These are phyloP conservation scores for Brachionichthys hirsutus DNA, from an alignment of 2,113 vertebrate genomes.

Conservation along the genomic window DNA sequence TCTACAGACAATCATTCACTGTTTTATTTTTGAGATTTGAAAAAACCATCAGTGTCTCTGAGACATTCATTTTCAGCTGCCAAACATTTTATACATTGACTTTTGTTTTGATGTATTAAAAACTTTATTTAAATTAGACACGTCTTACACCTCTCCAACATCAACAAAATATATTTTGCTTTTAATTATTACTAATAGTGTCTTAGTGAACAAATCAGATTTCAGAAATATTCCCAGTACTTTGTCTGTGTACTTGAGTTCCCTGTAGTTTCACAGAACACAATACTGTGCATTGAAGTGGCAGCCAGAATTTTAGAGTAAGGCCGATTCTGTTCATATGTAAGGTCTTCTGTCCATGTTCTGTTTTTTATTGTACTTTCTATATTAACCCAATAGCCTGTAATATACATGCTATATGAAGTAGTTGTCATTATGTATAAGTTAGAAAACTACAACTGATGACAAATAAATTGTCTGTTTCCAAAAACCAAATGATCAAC, in stretches of 20 bases:
- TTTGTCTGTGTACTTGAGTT: slow-evolving; percentile 11
- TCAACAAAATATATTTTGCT: slow-evolving; percentile 10
- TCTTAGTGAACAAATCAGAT: slow-evolving; percentile 15
- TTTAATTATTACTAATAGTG: slow-evolving; percentile 13
- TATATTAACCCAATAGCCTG: slow-evolving; percentile 68
- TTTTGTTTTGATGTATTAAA: not conserved
- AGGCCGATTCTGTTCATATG: slow-evolving; percentile 45
- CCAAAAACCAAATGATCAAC: slow-evolving; percentile 54
- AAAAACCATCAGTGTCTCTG: slow-evolving; percentile 24
- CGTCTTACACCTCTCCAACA: not conserved
- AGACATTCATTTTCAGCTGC: slow-evolving; percentile 41
- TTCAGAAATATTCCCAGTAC: slow-evolving; percentile 2
- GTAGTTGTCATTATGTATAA: slow-evolving; percentile 67
- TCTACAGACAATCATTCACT: slow-evolving; percentile 66
- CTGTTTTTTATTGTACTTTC: slow-evolving; percentile 55
- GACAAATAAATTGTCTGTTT: slow-evolving; percentile 57
- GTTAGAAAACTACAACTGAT: slow-evolving; percentile 66
- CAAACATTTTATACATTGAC: slow-evolving; percentile 30
- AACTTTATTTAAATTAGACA: not conserved
- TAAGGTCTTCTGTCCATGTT: slow-evolving; percentile 51
- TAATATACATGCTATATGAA: slow-evolving; percentile 74
- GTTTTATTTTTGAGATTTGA: slow-evolving; percentile 36
- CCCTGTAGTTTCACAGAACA: slow-evolving; percentile 28
- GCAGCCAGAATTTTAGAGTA: slow-evolving; percentile 26
- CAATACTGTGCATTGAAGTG: slow-evolving; percentile 13